Evolutionary conservation across 2,797 vertebrate species (phyloP), one percentile per base, ranked within the genome.

Genomic region (Arrhamphus sclerolepis): DNA sequence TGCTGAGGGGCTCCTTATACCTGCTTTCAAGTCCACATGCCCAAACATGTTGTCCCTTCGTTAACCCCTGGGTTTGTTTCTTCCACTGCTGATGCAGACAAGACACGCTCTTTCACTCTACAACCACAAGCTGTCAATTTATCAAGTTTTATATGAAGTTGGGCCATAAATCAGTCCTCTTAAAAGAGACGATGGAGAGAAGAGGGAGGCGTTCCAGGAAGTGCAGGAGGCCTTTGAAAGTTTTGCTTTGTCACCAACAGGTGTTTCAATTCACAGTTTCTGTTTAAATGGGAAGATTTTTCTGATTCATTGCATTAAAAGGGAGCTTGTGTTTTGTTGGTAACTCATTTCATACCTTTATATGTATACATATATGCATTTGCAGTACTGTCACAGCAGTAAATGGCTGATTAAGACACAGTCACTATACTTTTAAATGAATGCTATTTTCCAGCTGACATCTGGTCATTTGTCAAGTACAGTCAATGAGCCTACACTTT

Each of bases 101-200:
- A 72, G 78, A 83, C 56, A 19, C 66, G 41, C 62, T 69, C 59
- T 57, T 7, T 56, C 61, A 70, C 64, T 56, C 62, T 55, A 31
- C 66, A 56, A 47, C 64, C 40, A 48, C 74, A 80, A 62, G 70
- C 66, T 54, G 46, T 16, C 80, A 56, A 80, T 76, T 83, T 74
- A 84, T 84, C 84, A 88, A 60, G 72, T 88, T 89, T 89, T 84
- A 87, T 87, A 87, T 72, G 70, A 75, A 89, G 77, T 77, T 65
- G 40, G 75, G 68, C 73, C 70, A 62, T 92, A 90, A 92, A 91
- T 91, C 89, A 90, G 51, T 59, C 66, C 21, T 63, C 44, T 52
- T 26, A 77, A 80, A 60, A 59, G 63, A 56, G 65, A 68, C 66
- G 75, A 62, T 5, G 22, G 39, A 57, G 56, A 71, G 66, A 50